Base-by-base conservation (phyloP, 2,113 vertebrate species). In the Paratilapia polleni region DNA sequence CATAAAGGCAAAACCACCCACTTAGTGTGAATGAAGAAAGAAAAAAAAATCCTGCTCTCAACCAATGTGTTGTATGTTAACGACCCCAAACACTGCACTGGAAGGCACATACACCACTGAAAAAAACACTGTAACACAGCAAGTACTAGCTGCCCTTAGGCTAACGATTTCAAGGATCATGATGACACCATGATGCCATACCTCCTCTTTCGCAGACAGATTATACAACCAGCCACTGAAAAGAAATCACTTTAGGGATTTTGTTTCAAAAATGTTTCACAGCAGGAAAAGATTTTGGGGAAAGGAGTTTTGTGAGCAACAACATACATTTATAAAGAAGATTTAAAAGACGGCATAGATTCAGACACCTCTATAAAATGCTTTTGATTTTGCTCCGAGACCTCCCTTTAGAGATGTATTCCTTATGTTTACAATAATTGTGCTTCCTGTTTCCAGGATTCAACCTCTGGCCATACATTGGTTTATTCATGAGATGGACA, bases 401-500 rank as follows among this genome's bases (percentile, higher is more conserved):
- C 41, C 17, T 62, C 56, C 83, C 64, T 66, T 79, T 4, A 58
- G 77, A 87, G 75, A 88, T 84, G n/a, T 88, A 34, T 66, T 82
- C 62, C 64, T 56, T 47, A 68, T 92, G 87, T 91, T 87, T 89
- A 91, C 91, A 92, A 83, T 90, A 88, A 92, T 91, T 93, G 80
- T 82, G 76, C 81, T 91, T 90, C 88, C 83, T 83, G 81, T 94
- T 93, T 90, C 62, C 84, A 85, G 78, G 87, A 90, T 83, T 91
- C 88, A 92, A 91, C 82, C 92, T 88, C 73, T 19, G 80, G 92
- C 86, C 83, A 89, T 86, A 91, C 58, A 49, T 82, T 91, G 86
- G 57, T 93, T 94, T 93, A 94, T 95, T 95, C 91, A 94, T 94
- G 87, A 93, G 85, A 31, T 14, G 76, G 68, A 79, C 49, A 22